Evolutionary conservation across 2,888 invertebrate genomes (phyloP).

Genomic region (Carabus problematicus): DNA sequence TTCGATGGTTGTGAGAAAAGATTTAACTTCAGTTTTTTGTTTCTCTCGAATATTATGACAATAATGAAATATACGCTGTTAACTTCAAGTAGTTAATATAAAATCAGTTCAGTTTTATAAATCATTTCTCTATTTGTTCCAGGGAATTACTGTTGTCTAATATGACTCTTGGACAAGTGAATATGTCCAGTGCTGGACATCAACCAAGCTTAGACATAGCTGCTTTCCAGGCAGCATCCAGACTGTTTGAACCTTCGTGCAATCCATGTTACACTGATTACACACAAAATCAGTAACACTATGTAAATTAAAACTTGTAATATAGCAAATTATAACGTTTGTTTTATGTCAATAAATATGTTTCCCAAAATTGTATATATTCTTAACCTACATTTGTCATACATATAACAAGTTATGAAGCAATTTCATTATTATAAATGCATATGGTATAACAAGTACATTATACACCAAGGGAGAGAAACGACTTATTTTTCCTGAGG

Average conservation of each 20-base stretch:
- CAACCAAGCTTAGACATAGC: slow-evolving; percentile 56
- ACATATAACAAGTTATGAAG: neutral
- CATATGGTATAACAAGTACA: too few species aligned
- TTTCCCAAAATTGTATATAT: too few species aligned
- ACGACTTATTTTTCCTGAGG: too few species aligned
- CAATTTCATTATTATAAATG: neutral
- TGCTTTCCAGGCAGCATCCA: slow-evolving; percentile 57
- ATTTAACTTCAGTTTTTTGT: neutral
- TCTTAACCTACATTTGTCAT: too few species aligned
- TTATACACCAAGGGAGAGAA: too few species aligned
- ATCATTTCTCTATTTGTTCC: slow-evolving; percentile 46
- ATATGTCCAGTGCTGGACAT: slow-evolving; percentile 50
- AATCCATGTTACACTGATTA: slow-evolving; percentile 56
- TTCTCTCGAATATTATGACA: neutral
- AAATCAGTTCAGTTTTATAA: neutral
- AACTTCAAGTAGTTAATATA: neutral
- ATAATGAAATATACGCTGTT: slow-evolving; percentile 12
- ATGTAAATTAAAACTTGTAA: slow-evolving; percentile 43
- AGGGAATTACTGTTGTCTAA: slow-evolving; percentile 57
- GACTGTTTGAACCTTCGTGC: slow-evolving; percentile 57
- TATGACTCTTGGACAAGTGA: slow-evolving; percentile 54
- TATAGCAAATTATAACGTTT: slow-evolving; percentile 4
- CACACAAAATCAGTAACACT: slow-evolving; percentile 49
- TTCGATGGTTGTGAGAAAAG: neutral
- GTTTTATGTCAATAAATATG: too few species aligned